Evolutionary conservation across 2,797 vertebrate genomes (phyloP), one percentile per base, ranked within the genome.

Genomic region (Coilia nasus): DNA sequence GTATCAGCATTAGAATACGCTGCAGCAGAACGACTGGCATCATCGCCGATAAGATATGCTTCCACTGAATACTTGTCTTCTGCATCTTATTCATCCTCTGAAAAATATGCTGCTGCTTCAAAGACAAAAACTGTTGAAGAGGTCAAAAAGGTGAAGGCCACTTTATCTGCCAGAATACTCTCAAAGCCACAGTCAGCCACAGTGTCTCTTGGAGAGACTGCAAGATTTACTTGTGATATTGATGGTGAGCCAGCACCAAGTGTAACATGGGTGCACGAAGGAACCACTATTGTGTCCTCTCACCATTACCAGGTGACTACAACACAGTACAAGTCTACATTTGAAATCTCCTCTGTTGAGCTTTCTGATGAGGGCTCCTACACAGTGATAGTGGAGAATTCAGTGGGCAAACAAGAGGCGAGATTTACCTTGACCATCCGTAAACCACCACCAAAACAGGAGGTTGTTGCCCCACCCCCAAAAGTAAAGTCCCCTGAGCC

Each of bases 101-200:
- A 97, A 78, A 96, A 95, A 85, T 92, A 94, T 3, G 88, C 94
- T 35, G 86, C 87, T 50, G 89, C 94, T 56, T 92, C 94, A 88
- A 97, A 95, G 91, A 84, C 94, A 10, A 93, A 93, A 85, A 90
- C 93, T 23, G 87, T 92, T 15, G 96, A 96, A 89, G 95, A 95
- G 88, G 92, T 94, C 54, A 95, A 90, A 50, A 97, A 96, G 89
- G 95, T 95, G 86, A 99, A 97, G 92, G 93, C 95, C 0, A 97
- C 96, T 85, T 90, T 97, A 78, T 93, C 96, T 2, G 98, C 98
- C 82, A 97, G 96, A 94, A 97, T 99, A 90, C 96, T 99, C 85
- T 99, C 97, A 64, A 99, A 98, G 91, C 98, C 98, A 81, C 96
- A 96, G 86, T 99, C 98, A 86, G 7, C 98, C 85, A 98, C 96